Base-by-base conservation (phyloP, 2,888 invertebrate species). In the Drosophila lutescens region DNA sequence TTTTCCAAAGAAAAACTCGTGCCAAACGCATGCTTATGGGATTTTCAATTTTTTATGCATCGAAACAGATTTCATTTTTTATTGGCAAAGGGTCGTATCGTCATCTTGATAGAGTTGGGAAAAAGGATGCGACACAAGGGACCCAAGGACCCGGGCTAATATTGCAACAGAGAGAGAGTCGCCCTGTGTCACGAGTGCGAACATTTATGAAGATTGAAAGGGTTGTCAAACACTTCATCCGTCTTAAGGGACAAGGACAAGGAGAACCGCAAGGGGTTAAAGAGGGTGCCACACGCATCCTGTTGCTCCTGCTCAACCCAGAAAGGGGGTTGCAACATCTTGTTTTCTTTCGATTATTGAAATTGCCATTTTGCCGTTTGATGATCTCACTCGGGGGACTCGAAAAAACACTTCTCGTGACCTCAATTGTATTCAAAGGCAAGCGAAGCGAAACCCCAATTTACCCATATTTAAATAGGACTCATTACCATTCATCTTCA, bases 131-230 rank as follows among this genome's bases (percentile, higher is more conserved):
- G 74, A 78, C 86, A 79, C 86, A 89, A 85, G 86, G 89, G 86
- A 88, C 53, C n/a, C 26, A 32, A 17, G 51, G 78, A 26, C 50
- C 44, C 49, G 40, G 51, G 86, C 86, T 89, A 86, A 86, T 89
- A 87, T 86, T 76, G 73, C 74, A 60, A 34, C 56, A 46, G 38
- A 55, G 51, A 26, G 46, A 8, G 62, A 71, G 8, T 30, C 34
- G 20, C 49, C 34, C 68, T 67, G 44, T 55, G 79, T 68, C 76
- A 67, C 85, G 89, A 88, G 84, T 80, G 89, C 72, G 73, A 76
- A 86, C 90, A 89, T 90, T 89, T 90, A 89, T 90, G 89, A 89
- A 90, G 90, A 91, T 91, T 88, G 89, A 90, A 90, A 90, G 91
- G 91, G 91, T 91, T 90, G 91, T 83, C 86, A 89, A 89, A 88